Evolutionary conservation across 2,113 vertebrate genomes (phyloP).

Genomic region (Dromiciops gliroides): DNA sequence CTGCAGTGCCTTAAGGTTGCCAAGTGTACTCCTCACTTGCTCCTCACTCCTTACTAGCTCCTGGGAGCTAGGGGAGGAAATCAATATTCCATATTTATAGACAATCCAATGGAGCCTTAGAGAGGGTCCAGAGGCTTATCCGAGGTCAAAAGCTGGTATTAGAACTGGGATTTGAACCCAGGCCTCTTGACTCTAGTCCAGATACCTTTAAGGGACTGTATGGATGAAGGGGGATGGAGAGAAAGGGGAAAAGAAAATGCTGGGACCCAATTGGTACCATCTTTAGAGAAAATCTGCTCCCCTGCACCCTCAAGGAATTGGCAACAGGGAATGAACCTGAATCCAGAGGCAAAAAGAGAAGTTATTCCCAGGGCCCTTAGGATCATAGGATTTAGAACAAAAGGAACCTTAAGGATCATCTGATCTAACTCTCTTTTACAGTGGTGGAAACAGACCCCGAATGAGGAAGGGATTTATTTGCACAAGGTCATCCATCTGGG

Average conservation of each 20-base stretch:
- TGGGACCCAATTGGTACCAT: neutral
- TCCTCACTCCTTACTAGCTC: too few species aligned
- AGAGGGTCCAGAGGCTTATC: too few species aligned
- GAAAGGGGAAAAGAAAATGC: neutral
- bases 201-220: neutral
- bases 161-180: neutral
- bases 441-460: neutral
- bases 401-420: neutral
- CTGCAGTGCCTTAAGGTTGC: neutral
- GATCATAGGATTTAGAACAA: neutral
- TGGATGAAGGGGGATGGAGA: neutral
- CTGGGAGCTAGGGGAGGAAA: neutral
- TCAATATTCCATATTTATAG: neutral
- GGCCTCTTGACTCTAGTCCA: neutral
- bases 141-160: too few species aligned
- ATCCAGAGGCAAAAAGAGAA: neutral
- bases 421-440: neutral
- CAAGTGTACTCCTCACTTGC: neutral
- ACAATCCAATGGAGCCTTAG: neutral
- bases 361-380: neutral
- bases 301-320: neutral
- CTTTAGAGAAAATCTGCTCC: neutral
- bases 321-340: neutral
- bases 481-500: neutral
- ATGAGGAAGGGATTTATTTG: neutral